Base-by-base conservation (phyloP, 2,888 invertebrate genomes). In the Elaeidobius kamerunicus region DNA sequence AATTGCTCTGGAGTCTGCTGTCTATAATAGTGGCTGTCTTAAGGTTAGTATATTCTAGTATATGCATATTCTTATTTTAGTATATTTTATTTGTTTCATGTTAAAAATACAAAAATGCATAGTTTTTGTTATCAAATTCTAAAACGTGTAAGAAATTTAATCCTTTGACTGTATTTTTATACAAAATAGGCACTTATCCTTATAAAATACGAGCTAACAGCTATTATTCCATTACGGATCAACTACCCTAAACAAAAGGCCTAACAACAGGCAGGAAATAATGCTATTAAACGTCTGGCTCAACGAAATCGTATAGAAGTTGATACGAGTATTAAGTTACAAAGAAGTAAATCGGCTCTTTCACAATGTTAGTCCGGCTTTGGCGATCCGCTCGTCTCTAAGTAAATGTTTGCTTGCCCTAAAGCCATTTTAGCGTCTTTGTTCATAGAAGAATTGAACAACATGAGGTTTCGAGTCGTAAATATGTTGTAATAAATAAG, bases 21-120 rank as follows among this genome's bases (percentile, higher is more conserved):
- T 97, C 35, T 96, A 95, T 75, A 94, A 95, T 76, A 95, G 95
- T 70, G 96, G 97, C 48, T 94, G 97, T 72, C 79, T 99, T 59
- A 89, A 93, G 78, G 85, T 85, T 68, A 66, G 65, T 52, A 12
- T 19, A n/a, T n/a, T n/a, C n/a, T n/a, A n/a, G n/a, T n/a, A n/a
- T n/a, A n/a, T n/a, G n/a, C n/a, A n/a, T n/a, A n/a, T n/a, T n/a
- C n/a, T n/a, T n/a, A n/a, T n/a, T n/a, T n/a, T n/a, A n/a, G n/a
- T n/a, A n/a, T n/a, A n/a, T n/a, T n/a, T n/a, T n/a, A n/a, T n/a
- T n/a, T n/a, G n/a, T n/a, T n/a, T n/a, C n/a, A n/a, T n/a, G n/a
- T n/a, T n/a, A n/a, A n/a, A n/a, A n/a, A n/a, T n/a, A n/a, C n/a
- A n/a, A n/a, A n/a, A n/a, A n/a, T n/a, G n/a, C n/a, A n/a, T n/a